These are phyloP conservation scores for Lepus townsendii DNA, from an alignment of 2,797 vertebrate species.

Conservation along the genomic window DNA sequence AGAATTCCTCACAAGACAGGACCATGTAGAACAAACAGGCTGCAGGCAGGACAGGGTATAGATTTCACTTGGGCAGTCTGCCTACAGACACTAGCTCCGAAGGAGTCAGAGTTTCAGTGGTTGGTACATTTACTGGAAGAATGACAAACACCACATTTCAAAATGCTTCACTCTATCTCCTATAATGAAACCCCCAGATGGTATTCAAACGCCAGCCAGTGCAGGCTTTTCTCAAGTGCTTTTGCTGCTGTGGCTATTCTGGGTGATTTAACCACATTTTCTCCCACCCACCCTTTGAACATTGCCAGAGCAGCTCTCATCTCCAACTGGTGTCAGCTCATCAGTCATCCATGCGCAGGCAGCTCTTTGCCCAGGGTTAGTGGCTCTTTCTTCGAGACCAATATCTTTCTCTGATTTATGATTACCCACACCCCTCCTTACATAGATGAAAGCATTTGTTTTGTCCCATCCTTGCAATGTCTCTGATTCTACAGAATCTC, in stretches of 20 bases:
- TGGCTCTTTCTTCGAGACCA: slow-evolving; percentile 28
- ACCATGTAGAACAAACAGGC: background rate
- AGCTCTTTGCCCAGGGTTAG: slow-evolving; percentile 27
- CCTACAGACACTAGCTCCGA: background rate
- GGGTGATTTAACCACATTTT: slow-evolving; percentile 64
- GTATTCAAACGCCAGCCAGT: slow-evolving; percentile 38
- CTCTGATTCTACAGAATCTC: slow-evolving; percentile 46
- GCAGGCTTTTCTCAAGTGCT: slow-evolving; percentile 41
- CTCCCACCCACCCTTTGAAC: slow-evolving; percentile 24
- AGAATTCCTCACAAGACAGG: background rate
- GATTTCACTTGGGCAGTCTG: slow-evolving; percentile 11
- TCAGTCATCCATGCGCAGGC: slow-evolving; percentile 51
- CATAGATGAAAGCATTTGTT: slow-evolving; percentile 13
- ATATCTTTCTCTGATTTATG: slow-evolving; percentile 70
- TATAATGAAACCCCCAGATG: slow-evolving; percentile 51
- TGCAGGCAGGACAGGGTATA: background rate
- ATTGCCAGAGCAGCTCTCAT: slow-evolving; percentile 4
- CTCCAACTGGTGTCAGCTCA: slow-evolving; percentile 20
- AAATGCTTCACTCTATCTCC: background rate
- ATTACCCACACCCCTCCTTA: background rate
- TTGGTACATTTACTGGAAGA: slow-evolving; percentile 9
- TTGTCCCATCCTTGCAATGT: slow-evolving; percentile 1
- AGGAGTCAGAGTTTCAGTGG: background rate
- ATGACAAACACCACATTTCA: slow-evolving; percentile 48
- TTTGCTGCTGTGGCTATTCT: slow-evolving; percentile 20